These are phyloP conservation scores for Porphyrio hochstetteri DNA, from an alignment of 2,113 vertebrate species.

Conservation along the genomic window DNA sequence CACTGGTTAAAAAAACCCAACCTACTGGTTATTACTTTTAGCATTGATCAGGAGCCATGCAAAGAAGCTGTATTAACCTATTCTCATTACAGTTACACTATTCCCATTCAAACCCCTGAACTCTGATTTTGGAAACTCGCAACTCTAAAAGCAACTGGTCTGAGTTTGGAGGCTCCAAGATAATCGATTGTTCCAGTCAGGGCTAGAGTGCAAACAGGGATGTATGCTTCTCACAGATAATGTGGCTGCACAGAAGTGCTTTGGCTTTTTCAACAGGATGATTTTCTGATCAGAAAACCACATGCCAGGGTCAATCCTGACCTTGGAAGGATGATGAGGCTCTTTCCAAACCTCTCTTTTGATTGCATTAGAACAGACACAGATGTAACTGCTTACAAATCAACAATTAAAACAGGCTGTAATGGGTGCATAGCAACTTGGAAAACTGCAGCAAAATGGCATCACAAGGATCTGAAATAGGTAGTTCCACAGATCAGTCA, in stretches of 20 bases:
- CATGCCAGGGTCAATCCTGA: background rate
- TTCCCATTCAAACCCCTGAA: background rate
- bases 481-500: background rate
- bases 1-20: background rate
- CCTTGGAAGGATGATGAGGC: background rate
- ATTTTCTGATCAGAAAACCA: background rate
- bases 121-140: background rate
- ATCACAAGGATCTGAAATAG: background rate
- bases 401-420: background rate
- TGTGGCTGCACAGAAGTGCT: background rate
- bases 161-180: background rate
- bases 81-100: background rate
- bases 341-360: background rate
- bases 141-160: background rate
- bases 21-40: background rate
- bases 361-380: background rate
- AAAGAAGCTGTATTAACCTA: background rate
- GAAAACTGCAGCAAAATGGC: background rate
- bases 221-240: background rate
- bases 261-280: background rate
- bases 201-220: background rate
- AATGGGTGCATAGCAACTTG: background rate
- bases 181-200: background rate
- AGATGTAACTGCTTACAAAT: background rate
- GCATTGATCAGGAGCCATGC: background rate